A percentile compares a stretch with the other conserved stretches of the same genome.
Conservation (phyloP, 2,797 vertebrate genomes). For the Takifugu rubripes region DNA sequence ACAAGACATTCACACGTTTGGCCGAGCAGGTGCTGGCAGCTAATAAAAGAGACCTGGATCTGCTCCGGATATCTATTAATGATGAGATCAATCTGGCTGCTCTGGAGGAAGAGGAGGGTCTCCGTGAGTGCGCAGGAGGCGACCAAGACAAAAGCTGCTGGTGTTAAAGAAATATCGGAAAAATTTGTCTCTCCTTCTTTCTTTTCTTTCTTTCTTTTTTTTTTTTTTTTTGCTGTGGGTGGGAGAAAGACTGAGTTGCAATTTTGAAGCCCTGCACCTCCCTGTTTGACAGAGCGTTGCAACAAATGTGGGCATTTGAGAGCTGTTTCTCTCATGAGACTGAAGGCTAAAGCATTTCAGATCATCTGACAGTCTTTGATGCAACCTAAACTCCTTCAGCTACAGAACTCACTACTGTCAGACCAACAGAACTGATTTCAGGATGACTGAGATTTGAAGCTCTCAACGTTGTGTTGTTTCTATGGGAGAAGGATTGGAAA, state of each 20-base stretch:
- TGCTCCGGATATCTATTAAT: constrained; percentile 76
- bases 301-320: constrained; percentile 13
- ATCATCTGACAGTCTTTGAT: neutral
- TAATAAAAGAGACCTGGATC: constrained; percentile 92
- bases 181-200: neutral
- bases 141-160: constrained; percentile 86
- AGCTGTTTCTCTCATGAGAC: constrained; percentile 2
- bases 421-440: too few species aligned
- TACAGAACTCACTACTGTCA: neutral
- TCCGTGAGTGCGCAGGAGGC: constrained; percentile 64
- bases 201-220: too few species aligned
- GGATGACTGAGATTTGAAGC: too few species aligned
- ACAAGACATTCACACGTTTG: constrained; percentile 89
- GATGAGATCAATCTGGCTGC: constrained; percentile 79
- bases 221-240: neutral
- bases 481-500: too few species aligned
- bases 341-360: too few species aligned
- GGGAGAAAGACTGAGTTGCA: constrained; percentile 5
- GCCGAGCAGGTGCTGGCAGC: constrained; percentile 94
- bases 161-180: constrained; percentile 77
- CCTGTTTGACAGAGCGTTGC: neutral
- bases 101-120: constrained; percentile 87
- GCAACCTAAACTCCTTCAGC: constrained; percentile 4
- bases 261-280: neutral
- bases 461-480: too few species aligned